These are phyloP conservation scores for Bovichtus diacanthus DNA, from an alignment of 2,797 vertebrate species.

Conservation along the genomic window DNA sequence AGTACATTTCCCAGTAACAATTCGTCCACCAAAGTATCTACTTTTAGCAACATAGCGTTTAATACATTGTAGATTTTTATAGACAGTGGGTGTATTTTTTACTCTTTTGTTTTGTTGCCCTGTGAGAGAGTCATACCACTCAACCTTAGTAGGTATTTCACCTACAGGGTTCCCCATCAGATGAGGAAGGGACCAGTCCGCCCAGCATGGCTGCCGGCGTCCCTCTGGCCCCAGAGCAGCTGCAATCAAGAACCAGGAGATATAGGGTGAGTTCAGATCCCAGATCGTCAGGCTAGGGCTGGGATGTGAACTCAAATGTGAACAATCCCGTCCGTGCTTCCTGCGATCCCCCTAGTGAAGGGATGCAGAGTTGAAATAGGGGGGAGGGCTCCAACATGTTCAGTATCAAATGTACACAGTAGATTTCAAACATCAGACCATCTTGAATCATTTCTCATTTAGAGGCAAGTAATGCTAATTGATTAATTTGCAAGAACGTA, in stretches of 20 bases:
- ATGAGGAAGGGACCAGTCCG: constrained; percentile 69
- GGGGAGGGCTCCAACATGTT: constrained; percentile 23
- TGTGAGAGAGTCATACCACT: constrained; percentile 65
- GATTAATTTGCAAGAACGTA: constrained; percentile 29
- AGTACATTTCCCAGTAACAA: constrained; percentile 15
- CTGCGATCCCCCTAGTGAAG: constrained; percentile 54
- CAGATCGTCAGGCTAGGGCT: constrained; percentile 74
- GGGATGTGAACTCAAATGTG: constrained; percentile 79
- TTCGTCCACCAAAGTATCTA: constrained; percentile 9
- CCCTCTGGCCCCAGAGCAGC: constrained; percentile 70
- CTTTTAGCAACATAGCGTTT: not conserved
- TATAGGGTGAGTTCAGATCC: constrained; percentile 81
- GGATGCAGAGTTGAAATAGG: constrained; percentile 51
- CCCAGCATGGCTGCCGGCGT: constrained; percentile 56
- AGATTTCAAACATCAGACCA: constrained; percentile 9
- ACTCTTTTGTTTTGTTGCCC: constrained; percentile 57
- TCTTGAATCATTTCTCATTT: constrained; percentile 18
- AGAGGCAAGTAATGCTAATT: constrained; percentile 15
- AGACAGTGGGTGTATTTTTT: constrained; percentile 39
- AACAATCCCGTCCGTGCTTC: constrained; percentile 66
- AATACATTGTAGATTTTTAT: constrained; percentile 15
- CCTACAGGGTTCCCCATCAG: constrained; percentile 75
- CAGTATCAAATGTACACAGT: constrained; percentile 11
- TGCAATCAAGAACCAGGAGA: constrained; percentile 76
- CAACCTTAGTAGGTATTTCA: constrained; percentile 79